Conservation (phyloP, 2,113 vertebrate species). For the Scomber japonicus region DNA sequence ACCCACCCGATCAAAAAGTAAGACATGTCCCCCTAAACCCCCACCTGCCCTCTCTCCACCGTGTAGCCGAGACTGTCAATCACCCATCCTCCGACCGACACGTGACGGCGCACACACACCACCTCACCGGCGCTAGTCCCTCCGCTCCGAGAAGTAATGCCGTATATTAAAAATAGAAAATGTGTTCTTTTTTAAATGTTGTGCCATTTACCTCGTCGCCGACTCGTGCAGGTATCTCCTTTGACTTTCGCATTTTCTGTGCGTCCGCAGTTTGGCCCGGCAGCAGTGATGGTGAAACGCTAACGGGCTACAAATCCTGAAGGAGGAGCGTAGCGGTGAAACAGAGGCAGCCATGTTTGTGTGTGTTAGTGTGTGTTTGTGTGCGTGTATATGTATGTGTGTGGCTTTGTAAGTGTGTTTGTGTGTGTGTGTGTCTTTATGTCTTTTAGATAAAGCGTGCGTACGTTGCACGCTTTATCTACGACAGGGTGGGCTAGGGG, state of each 20-base stretch:
- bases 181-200: background rate
- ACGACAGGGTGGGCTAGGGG: background rate
- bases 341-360: conserved; percentile 83
- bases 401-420: background rate
- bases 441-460: conserved; percentile 1
- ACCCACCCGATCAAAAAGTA: too few species aligned
- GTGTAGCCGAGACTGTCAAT: conserved; percentile 58
- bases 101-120: conserved; percentile 60
- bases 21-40: background rate
- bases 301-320: conserved; percentile 75
- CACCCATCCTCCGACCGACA: conserved; percentile 47
- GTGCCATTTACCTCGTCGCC: conserved; percentile 71
- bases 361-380: conserved; percentile 33
- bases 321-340: conserved; percentile 81
- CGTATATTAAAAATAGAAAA: background rate
- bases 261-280: conserved; percentile 69
- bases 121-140: conserved; percentile 59
- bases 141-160: background rate
- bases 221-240: conserved; percentile 76
- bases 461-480: background rate
- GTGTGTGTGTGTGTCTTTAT: conserved; percentile 19
- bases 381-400: conserved; percentile 27
- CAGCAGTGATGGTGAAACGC: conserved; percentile 71
- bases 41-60: conserved; percentile 20
- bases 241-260: conserved; percentile 74